A percentile compares a stretch with the other conserved stretches of the same genome.
Conservation (phyloP, 2,113 vertebrate species). For the Thymallus thymallus region DNA sequence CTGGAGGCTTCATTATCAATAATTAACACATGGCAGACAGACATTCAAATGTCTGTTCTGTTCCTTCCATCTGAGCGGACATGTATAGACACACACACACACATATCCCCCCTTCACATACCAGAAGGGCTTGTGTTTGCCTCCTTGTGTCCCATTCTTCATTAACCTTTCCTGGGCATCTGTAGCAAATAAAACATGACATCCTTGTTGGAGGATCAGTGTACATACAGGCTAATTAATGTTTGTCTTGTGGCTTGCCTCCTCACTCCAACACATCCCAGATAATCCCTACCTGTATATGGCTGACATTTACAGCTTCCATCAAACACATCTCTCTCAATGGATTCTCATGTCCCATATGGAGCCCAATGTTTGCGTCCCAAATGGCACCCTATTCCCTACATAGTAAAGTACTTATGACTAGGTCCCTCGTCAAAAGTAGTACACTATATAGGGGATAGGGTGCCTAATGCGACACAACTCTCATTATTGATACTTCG, state of each 20-base stretch:
- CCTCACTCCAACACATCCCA: slow-evolving; percentile 24
- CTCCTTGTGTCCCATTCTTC: slow-evolving; percentile 49
- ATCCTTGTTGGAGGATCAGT: slow-evolving; percentile 34
- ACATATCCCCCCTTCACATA: not conserved
- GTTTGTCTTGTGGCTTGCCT: slow-evolving; percentile 40
- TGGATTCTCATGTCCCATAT: slow-evolving; percentile 5
- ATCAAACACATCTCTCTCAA: slow-evolving; percentile 14
- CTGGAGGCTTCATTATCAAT: slow-evolving; percentile 71
- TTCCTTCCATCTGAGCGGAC: slow-evolving; percentile 51
- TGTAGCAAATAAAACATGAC: slow-evolving; percentile 58
- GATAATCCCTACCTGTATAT: slow-evolving; percentile 38
- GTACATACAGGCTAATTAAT: slow-evolving; percentile 45
- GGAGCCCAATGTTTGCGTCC: not conserved
- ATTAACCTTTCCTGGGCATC: slow-evolving; percentile 68
- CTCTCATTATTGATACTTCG: not conserved
- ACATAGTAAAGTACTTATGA: no score
- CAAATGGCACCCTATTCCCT: no score
- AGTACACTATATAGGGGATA: no score
- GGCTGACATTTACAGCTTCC: slow-evolving; percentile 39
- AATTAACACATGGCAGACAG: slow-evolving; percentile 70
- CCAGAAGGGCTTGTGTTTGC: not conserved
- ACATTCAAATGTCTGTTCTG: slow-evolving; percentile 40
- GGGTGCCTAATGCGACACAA: no score
- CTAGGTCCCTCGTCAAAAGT: no score
- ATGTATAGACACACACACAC: not conserved